Base-by-base conservation (phyloP, 2,888 invertebrate genomes). In the Aromia moschata region DNA sequence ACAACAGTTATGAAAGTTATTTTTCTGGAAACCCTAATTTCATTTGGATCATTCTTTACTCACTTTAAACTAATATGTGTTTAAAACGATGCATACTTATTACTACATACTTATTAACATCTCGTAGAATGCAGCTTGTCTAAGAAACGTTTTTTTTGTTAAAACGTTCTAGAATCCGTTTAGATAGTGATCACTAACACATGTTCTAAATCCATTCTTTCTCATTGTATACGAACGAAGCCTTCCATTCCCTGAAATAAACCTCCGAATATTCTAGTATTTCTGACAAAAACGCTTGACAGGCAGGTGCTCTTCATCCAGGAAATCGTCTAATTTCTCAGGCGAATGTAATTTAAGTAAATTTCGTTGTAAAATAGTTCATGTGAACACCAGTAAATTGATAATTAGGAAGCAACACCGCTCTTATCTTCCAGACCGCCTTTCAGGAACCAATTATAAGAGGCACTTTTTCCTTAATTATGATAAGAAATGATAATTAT, bases 311-410 rank as follows among this genome's bases (percentile, higher is more conserved):
- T 5, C 25, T 25, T 7, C 25, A 25, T 25, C 7, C 25, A 25
- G 25, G 25, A 25, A 25, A 25, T 7, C 7, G 25, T 25, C 25
- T 25, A 25, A 25, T 25, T 25, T 25, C 25, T 25, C 25, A 25
- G 25, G 25, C 25, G 25, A 25, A 25, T 25, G 4, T 25, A 25
- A 25, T 25, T 25, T 46, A 46, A 46, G 45, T 46, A 46, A 33
- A 33, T 46, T 46, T 46, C 45, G 16, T n/a, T 46, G 45, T 46
- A 16, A 31, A 30, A n/a, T 17, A 15, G 17, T 33, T 46, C 45
- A 46, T 15, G 45, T 46, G 45, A 46, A 46, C 31, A 46, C 45
- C 31, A 46, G 12, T 45, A 30, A 16, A 30, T 14, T 46, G 45
- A 46, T 46, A 46, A 46, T 11, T 4, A 33, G 45, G 17, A 33